Base-by-base conservation (phyloP, 64 coral and sea anemone genomes). In the Stylophora pistillata region DNA sequence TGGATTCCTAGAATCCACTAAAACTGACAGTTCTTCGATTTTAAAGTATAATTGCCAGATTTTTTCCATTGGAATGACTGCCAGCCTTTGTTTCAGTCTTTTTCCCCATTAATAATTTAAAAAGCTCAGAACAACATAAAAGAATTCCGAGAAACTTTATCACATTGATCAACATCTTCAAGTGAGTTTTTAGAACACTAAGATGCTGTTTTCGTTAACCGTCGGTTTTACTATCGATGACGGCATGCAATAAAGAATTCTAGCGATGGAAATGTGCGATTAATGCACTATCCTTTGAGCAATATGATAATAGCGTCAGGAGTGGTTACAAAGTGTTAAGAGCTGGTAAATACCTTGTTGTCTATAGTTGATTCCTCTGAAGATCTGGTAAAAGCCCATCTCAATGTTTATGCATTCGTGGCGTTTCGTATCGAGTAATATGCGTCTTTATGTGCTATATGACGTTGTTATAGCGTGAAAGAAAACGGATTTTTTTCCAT, bases 301-400 rank as follows among this genome's bases (percentile, higher is more conserved):
- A 78, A 56, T 52, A 30, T 64, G 0, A 11, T 71, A 27, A 23
- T 62, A 21, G 61, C 20, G 20, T 15, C 14, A 84, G 80, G 80
- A 53, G 80, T 52, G 80, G 80, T 84, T 84, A 84, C 80, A 69
- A 9, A 84, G 80, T 64, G 62, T 47, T 3, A 47, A 68, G 34
- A 64, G 28, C 78, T 54, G 27, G 21, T 53, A 3, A 6, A 47
- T 47, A 47, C 7, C 7, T 47, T 47, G 37, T 47, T 47, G 33
- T 13, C 20, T 15, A 21, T 34, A 84, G 16, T 76, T 10, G 37
- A 53, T 76, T 47, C 73, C 15, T 53, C 32, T 2, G 9, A 52
- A 10, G 52, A 20, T 62, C 53, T 79, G 56, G 80, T 84, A 65
- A 53, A 62, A 54, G 14, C 5, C 16, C 6, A 0, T 30, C 31